A percentile compares a stretch with the other conserved stretches of the same genome.
Evolutionary conservation across 2,888 invertebrate species (phyloP).

Genomic region (Drosophila cognata): DNA sequence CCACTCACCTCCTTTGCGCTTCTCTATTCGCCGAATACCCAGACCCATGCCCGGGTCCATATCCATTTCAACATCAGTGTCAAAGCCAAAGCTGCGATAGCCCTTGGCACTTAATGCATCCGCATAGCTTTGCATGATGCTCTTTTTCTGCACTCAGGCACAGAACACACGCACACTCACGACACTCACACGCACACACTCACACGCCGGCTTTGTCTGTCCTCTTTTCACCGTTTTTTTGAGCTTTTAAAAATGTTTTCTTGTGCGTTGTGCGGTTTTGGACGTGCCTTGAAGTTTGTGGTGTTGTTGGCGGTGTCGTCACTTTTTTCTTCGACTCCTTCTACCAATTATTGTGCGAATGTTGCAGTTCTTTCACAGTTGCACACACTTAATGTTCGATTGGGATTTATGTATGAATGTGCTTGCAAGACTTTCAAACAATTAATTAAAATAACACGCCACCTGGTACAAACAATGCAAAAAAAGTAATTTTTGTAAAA

Average conservation of each 20-base stretch:
- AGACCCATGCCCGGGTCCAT: conserved; percentile 74
- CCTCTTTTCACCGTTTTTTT: conserved; percentile 16
- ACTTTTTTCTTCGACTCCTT: conserved; percentile 32
- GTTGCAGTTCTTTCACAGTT: conserved; percentile 1
- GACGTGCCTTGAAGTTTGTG: conserved; percentile 51
- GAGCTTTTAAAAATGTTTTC: conserved; percentile 17
- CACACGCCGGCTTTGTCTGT: conserved; percentile 38
- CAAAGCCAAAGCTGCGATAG: conserved; percentile 84
- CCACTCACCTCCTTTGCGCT: conserved; percentile 76
- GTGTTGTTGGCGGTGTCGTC: conserved; percentile 45
- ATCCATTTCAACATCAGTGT: conserved; percentile 85
- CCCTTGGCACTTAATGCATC: conserved; percentile 83
- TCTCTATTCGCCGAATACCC: conserved; percentile 65
- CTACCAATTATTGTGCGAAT: neutral
- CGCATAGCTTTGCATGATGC: conserved; percentile 82
- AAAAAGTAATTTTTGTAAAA: conserved; percentile 19
- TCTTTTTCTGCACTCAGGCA: conserved; percentile 9
- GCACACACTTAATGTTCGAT: conserved; percentile 7
- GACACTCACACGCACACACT: conserved; percentile 1
- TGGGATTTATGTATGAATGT: conserved; percentile 14
- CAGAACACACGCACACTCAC: conserved; percentile 6
- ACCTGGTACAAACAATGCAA: conserved; percentile 33
- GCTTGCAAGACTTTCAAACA: conserved; percentile 19
- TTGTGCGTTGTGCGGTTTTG: conserved; percentile 29
- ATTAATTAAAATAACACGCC: conserved; percentile 12